Base-by-base conservation (phyloP, 2,797 vertebrate genomes). In the Moxostoma hubbsi region DNA sequence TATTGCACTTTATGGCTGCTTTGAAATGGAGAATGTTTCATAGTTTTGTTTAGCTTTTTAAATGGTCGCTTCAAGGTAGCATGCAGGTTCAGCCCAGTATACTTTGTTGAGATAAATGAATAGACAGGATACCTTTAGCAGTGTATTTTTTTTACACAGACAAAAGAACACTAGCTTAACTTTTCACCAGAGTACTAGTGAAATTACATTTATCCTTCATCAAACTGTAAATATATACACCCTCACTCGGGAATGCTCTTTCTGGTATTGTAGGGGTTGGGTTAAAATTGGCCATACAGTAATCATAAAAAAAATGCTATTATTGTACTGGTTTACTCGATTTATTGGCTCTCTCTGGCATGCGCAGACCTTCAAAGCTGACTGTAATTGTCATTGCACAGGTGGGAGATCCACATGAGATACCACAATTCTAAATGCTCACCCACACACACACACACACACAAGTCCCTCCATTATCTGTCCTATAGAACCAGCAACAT, bases 341-440 rank as follows among this genome's bases (percentile, higher is more conserved):
- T 62, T 81, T 5, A 47, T 36, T 75, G 36, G 43, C 16, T n/a
- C 36, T 66, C 61, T 16, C 61, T 63, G 58, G 63, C 67, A 66
- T 70, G 58, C 11, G 9, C 49, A 63, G 11, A 49, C n/a, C n/a
- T 77, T 77, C 18, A 69, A 69, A 77, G 65, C 46, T 61, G 57
- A 2, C 49, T 78, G 6, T 46, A 63, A 78, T 71, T 61, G 50
- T 55, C 76, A 71, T 51, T 55, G 24, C 15, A 46, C 67, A 63
- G 67, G 59, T 70, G 58, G 49, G n/a, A 67, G 53, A 67, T 8
- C 36, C 9, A 15, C 13, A 46, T 62, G 66, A 62, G 65, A 73
- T 51, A 51, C 16, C 63, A 62, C 45, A 12, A 10, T 64, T 47
- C 62, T 73, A 73, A 62, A 36, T 15, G 49, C 62, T 73, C 72